Base-by-base conservation (phyloP, 2,113 vertebrate species). In the Gasterosteus aculeatus region DNA sequence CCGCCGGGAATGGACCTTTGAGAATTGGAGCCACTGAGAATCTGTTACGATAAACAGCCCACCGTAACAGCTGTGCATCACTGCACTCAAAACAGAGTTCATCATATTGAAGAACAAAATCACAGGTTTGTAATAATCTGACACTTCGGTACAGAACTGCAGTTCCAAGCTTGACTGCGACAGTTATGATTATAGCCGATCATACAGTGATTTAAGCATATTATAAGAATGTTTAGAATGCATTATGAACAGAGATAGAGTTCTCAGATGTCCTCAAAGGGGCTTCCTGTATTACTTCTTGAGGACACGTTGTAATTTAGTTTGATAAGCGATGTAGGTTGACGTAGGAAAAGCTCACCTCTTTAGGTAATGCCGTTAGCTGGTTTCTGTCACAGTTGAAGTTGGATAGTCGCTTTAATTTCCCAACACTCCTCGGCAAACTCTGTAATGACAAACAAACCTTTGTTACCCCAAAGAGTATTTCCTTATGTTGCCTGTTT, bases 331-430 rank as follows among this genome's bases (percentile, higher is more conserved):
- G 14, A 18, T 26, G 14, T 31, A n/a, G 41, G 61, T 12, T 64
- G 41, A 44, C 3, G 65, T 35, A 14, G 9, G 35, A 73, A 54
- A 59, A 15, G 3, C 71, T 69, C 76, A 99, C 98, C 97, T 99
- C 98, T 93, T 97, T 98, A 33, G 98, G 98, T 91, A 99, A 95
- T 75, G 94, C 95, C 31, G 91, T 85, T 87, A 99, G 92, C 88
- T 96, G 95, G 91, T 99, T 99, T 94, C 96, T 95, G 89, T 99
- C 98, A 75, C 95, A 96, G 91, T 99, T 99, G 87, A 99, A 95
- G 93, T 98, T 97, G 87, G 94, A 98, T 81, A 99, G 89, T 86
- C 95, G 96, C 94, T 97, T 98, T 80, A 99, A 93, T 89, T 96
- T 99, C 82, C 98, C 98, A 41, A 99, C 94, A 92, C 95, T 99